These are phyloP conservation scores for Busseola fusca DNA, from an alignment of 2,888 invertebrate species.

Conservation along the genomic window DNA sequence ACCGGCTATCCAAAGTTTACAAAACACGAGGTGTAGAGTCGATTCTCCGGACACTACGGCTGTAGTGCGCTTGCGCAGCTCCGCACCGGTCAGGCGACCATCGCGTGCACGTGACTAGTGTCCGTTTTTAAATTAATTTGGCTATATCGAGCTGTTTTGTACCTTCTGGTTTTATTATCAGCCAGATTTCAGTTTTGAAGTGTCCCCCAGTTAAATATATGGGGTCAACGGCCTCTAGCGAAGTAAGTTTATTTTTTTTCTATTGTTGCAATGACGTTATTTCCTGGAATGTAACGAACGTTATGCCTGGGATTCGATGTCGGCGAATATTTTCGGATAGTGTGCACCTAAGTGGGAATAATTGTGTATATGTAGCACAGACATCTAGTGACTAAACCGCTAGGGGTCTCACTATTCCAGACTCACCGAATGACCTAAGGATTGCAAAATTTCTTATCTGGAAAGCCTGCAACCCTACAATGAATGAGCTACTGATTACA, in stretches of 20 bases:
- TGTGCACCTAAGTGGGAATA: neutral
- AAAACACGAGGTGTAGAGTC: constrained; percentile 73
- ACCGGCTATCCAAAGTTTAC: constrained; percentile 68
- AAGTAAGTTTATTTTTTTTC: constrained; percentile 66
- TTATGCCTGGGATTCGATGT: neutral
- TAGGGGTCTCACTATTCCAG: neutral
- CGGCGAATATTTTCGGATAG: neutral
- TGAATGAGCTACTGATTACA: neutral
- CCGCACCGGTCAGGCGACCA: constrained; percentile 59
- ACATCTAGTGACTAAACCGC: neutral
- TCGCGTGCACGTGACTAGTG: constrained; percentile 42
- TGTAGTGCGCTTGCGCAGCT: constrained; percentile 64
- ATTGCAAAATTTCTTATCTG: no score
- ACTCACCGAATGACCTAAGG: neutral
- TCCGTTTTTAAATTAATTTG: constrained; percentile 29
- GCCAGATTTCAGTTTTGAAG: constrained; percentile 58
- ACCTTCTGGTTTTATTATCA: constrained; percentile 46
- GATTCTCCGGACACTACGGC: constrained; percentile 40
- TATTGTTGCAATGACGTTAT: constrained; percentile 6
- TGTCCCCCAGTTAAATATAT: constrained; percentile 70
- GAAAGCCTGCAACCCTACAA: no score
- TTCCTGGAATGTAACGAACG: constrained; percentile 9
- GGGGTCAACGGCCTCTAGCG: constrained; percentile 77
- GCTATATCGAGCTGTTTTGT: constrained; percentile 16
- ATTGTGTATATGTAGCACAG: neutral